Conservation (phyloP, 2,888 invertebrate genomes). For the Silvanus unidentatus region DNA sequence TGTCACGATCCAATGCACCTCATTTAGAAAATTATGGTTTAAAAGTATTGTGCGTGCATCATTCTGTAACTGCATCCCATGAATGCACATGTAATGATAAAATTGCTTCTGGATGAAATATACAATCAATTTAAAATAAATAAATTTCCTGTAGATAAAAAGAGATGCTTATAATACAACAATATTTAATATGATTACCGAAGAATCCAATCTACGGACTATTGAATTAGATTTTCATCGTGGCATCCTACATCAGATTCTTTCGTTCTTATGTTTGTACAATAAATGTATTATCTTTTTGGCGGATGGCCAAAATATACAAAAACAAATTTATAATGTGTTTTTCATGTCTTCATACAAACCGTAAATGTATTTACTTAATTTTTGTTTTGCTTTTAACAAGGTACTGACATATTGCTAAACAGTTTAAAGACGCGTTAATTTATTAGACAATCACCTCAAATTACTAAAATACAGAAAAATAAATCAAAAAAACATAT, state of each 20-base stretch:
- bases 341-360: conserved; percentile 16
- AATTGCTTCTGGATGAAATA: not conserved
- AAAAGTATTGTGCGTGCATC: conserved; percentile 25
- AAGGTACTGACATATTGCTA: conserved; percentile 1
- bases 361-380: conserved; percentile 2
- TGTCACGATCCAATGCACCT: conserved; percentile 29
- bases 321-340: conserved; percentile 19
- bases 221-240: no score
- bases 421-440: no score
- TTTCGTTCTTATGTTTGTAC: no score
- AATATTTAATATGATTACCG: no score
- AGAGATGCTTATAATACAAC: no score
- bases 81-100: not conserved
- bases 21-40: conserved; percentile 30
- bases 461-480: no score
- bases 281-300: conserved; percentile 4
- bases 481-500: no score
- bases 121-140: no score
- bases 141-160: no score
- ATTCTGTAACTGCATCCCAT: conserved; percentile 24
- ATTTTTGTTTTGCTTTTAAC: not conserved
- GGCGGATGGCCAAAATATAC: conserved; percentile 12
- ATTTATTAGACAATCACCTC: no score
- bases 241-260: no score
- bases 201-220: no score